These are phyloP conservation scores for Brachionus plicatilis DNA, from an alignment of 1,140 invertebrate species.

Conservation along the genomic window DNA sequence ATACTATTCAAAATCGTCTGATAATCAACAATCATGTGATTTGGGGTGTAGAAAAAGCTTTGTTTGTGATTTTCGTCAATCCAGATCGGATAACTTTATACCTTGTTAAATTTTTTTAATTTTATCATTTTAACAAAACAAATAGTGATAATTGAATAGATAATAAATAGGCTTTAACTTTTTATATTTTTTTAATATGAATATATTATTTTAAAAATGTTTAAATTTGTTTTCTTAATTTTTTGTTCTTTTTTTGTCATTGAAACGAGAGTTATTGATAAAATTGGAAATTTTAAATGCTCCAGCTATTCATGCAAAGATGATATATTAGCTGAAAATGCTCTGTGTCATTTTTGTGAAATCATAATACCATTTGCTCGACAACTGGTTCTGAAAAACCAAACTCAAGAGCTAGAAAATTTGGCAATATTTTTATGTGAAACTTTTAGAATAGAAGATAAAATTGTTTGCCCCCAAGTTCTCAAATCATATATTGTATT, in stretches of 20 bases:
- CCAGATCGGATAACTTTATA: slow-evolving; percentile 29
- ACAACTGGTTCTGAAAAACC: not conserved
- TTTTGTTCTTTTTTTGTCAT: not conserved
- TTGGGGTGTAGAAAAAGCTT: slow-evolving; percentile 33
- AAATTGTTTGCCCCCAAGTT: slow-evolving; percentile 3
- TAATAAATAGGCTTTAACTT: not conserved
- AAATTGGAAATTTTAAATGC: not conserved
- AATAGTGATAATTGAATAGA: not conserved
- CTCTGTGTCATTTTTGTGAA: not conserved
- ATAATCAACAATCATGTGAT: slow-evolving; percentile 13
- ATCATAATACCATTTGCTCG: not conserved
- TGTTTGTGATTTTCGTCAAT: slow-evolving; percentile 24
- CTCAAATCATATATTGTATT: slow-evolving; percentile 20
- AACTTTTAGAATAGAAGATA: slow-evolving; percentile 32
- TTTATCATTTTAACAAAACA: not conserved
- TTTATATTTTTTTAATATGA: not conserved
- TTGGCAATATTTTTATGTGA: slow-evolving; percentile 11
- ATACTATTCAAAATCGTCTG: slow-evolving; percentile 33
- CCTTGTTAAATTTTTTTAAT: slow-evolving; percentile 30
- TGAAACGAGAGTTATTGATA: not conserved
- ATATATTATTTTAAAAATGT: not conserved
- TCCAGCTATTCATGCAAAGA: not conserved
- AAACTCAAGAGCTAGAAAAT: slow-evolving; percentile 2
- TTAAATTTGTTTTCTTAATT: not conserved
- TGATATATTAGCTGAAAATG: not conserved